These are phyloP conservation scores for Drosophila sordidapex DNA, from an alignment of 2,888 invertebrate genomes.

Conservation along the genomic window DNA sequence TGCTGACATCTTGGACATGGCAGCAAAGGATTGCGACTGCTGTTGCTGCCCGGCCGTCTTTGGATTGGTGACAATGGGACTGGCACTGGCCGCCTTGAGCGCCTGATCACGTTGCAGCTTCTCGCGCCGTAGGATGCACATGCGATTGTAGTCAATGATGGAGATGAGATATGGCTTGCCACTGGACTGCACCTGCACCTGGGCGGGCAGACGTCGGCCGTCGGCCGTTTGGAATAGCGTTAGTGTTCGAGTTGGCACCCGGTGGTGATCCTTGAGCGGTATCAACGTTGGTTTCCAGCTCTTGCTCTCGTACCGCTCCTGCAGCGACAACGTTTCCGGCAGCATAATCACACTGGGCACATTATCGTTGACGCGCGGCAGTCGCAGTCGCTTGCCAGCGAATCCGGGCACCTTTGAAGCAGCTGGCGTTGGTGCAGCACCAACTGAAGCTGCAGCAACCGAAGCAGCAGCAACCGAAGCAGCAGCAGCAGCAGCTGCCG, in stretches of 20 bases:
- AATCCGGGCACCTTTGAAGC: neutral
- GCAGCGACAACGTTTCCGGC: conserved; percentile 83
- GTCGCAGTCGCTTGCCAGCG: neutral
- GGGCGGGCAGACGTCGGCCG: conserved; percentile 87
- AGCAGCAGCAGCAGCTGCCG: neutral
- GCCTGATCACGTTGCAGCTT: conserved; percentile 88
- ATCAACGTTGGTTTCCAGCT: conserved; percentile 90
- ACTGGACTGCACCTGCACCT: conserved; percentile 91
- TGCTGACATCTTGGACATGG: conserved; percentile 41
- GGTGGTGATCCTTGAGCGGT: conserved; percentile 86
- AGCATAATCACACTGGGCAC: conserved; percentile 82
- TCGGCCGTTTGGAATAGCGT: conserved; percentile 87
- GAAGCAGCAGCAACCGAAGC: neutral
- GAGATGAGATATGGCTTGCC: conserved; percentile 93
- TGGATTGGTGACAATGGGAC: conserved; percentile 8
- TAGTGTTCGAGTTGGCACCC: conserved; percentile 76
- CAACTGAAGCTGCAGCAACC: neutral
- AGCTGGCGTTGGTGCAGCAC: neutral
- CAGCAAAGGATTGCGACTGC: conserved; percentile 27
- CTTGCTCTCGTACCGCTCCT: conserved; percentile 86
- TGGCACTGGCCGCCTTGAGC: conserved; percentile 67
- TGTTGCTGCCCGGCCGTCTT: conserved; percentile 41
- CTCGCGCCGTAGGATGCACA: conserved; percentile 90
- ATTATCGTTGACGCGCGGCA: neutral
- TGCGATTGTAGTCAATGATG: conserved; percentile 91